Evolutionary conservation across 2,113 vertebrate species (phyloP).

Genomic region (Rhineura floridana): DNA sequence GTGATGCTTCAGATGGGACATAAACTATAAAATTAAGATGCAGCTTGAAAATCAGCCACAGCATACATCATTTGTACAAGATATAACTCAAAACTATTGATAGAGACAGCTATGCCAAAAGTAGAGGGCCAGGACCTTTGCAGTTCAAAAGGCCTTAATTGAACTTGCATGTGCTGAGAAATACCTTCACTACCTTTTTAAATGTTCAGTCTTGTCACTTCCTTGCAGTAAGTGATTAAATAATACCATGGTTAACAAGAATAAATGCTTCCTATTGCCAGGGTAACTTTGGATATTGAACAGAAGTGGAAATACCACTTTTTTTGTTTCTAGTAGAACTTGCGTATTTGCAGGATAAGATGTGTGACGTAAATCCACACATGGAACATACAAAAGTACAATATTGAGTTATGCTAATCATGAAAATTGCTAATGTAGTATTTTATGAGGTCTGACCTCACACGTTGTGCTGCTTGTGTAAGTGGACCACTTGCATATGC

Average conservation of each 20-base stretch:
- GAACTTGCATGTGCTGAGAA: conserved; percentile 28
- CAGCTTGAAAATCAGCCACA: not conserved
- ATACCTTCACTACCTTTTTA: not conserved
- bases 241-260: not conserved
- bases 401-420: too few species aligned
- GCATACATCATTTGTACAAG: not conserved
- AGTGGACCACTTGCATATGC: not conserved
- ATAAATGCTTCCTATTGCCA: not conserved
- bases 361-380: not conserved
- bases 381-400: not conserved
- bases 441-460: not conserved
- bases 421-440: not conserved
- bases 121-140: not conserved
- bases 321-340: not conserved
- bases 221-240: not conserved
- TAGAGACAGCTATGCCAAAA: not conserved
- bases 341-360: not conserved
- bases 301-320: not conserved
- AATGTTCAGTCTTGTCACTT: not conserved
- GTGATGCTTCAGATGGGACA: not conserved
- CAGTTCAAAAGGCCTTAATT: conserved; percentile 11
- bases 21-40: not conserved
- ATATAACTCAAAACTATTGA: not conserved
- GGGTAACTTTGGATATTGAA: not conserved
- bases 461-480: not conserved